Evolutionary conservation across 64 coral and sea anemone genomes (phyloP).

Genomic region (Actinia tenebrosa): DNA sequence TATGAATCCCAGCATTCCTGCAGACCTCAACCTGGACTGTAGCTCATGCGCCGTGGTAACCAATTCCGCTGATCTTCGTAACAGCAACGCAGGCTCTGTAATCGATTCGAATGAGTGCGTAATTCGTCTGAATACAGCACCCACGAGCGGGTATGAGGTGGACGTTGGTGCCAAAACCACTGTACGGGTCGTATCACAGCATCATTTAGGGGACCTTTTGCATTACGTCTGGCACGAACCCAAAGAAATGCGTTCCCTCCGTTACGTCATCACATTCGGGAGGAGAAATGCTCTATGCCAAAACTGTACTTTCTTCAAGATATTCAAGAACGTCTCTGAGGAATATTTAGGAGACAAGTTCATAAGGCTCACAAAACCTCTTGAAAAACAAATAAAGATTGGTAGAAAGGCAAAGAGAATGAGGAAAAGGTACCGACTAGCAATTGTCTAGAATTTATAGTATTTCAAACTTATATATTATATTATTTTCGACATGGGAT

Average conservation of each 20-base stretch:
- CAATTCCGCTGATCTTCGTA: conserved; percentile 48
- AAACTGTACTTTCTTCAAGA: conserved; percentile 54
- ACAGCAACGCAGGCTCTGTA: conserved; percentile 59
- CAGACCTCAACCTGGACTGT: conserved; percentile 33
- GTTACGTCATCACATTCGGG: conserved; percentile 38
- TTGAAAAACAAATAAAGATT: background rate
- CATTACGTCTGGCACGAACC: conserved; percentile 29
- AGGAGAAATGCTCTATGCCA: conserved; percentile 12
- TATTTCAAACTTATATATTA: too few species aligned
- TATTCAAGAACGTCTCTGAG: conserved; percentile 35
- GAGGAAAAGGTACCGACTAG: background rate
- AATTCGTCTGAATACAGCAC: conserved; percentile 45
- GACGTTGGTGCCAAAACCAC: conserved; percentile 61
- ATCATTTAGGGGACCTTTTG: conserved; percentile 39
- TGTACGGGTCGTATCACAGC: conserved; percentile 26
- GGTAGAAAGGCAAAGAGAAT: background rate
- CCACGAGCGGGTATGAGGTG: conserved; percentile 33
- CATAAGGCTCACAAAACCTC: background rate
- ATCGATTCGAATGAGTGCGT: conserved; percentile 67
- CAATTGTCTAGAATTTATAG: too few species aligned
- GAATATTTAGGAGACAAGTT: conserved; percentile 29
- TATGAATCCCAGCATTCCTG: conserved; percentile 45
- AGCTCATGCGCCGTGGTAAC: conserved; percentile 54
- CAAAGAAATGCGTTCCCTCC: conserved; percentile 22
- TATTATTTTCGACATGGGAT: too few species aligned